These are phyloP conservation scores for Anastrepha obliqua DNA, from an alignment of 1,140 invertebrate species.

Conservation along the genomic window DNA sequence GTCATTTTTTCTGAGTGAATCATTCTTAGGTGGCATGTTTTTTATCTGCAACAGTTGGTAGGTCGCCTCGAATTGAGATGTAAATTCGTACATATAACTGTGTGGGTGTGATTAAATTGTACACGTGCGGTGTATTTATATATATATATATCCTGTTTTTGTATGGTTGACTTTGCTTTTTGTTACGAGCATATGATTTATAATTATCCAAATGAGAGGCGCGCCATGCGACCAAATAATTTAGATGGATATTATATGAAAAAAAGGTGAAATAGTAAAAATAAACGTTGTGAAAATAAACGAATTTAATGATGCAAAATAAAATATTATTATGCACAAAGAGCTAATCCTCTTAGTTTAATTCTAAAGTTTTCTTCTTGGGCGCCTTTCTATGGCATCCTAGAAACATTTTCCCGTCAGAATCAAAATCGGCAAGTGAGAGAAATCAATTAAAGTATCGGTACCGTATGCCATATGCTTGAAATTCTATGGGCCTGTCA, in stretches of 20 bases:
- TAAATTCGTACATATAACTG: not conserved
- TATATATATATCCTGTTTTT: not conserved
- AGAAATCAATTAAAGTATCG: too few relatives aligned
- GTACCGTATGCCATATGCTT: too few relatives aligned
- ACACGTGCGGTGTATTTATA: not conserved
- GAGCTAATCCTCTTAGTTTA: too few relatives aligned
- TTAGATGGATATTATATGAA: not conserved
- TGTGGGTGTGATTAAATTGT: not conserved
- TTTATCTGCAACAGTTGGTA: not conserved
- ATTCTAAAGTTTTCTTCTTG: too few relatives aligned
- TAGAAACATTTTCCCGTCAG: too few relatives aligned
- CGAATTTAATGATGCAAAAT: too few relatives aligned
- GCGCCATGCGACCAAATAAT: not conserved
- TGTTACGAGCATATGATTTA: not conserved
- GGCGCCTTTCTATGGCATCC: too few relatives aligned
- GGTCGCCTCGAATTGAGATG: not conserved
- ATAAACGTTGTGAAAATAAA: too few relatives aligned
- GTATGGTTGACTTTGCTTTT: not conserved
- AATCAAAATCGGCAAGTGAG: too few relatives aligned
- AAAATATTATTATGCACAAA: too few relatives aligned
- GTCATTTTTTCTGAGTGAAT: not conserved
- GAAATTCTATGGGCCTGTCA: too few relatives aligned
- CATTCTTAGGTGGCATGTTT: not conserved
- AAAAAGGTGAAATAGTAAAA: too few relatives aligned
- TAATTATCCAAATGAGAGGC: constrained; percentile 2